Conservation (phyloP, 2,113 vertebrate species). For the Phylloscopus trochiloides region DNA sequence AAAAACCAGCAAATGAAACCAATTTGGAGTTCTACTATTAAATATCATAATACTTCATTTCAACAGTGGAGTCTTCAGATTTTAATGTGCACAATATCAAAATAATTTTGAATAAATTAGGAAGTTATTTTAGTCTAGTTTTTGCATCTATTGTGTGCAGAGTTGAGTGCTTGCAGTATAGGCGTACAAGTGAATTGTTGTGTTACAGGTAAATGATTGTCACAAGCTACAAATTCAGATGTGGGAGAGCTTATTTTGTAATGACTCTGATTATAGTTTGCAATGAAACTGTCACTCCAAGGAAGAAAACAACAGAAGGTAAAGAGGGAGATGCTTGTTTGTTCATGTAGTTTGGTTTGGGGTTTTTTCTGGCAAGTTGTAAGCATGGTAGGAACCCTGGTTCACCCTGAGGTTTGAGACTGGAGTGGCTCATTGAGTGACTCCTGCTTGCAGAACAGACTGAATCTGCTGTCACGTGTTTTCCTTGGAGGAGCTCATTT, state of each 20-base stretch:
- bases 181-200: background rate
- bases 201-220: background rate
- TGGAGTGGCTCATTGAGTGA: background rate
- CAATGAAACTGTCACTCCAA: background rate
- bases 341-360: background rate
- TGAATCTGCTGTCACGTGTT: constrained; percentile 55
- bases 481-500: constrained; percentile 61
- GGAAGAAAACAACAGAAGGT: background rate
- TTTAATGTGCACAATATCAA: background rate
- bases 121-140: background rate
- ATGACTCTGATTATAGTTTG: background rate
- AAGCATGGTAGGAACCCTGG: background rate
- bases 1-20: background rate
- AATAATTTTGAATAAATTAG: background rate
- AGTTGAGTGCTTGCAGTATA: background rate
- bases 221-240: background rate
- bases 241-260: background rate
- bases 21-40: background rate
- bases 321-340: background rate
- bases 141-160: background rate
- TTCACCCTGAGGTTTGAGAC: background rate
- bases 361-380: background rate
- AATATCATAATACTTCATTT: background rate
- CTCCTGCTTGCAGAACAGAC: background rate
- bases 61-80: background rate